Percentiles rank a stretch among this genome's conserved stretches.
Conservation (phyloP, 2,797 vertebrate genomes). For the Borostomias antarcticus region DNA sequence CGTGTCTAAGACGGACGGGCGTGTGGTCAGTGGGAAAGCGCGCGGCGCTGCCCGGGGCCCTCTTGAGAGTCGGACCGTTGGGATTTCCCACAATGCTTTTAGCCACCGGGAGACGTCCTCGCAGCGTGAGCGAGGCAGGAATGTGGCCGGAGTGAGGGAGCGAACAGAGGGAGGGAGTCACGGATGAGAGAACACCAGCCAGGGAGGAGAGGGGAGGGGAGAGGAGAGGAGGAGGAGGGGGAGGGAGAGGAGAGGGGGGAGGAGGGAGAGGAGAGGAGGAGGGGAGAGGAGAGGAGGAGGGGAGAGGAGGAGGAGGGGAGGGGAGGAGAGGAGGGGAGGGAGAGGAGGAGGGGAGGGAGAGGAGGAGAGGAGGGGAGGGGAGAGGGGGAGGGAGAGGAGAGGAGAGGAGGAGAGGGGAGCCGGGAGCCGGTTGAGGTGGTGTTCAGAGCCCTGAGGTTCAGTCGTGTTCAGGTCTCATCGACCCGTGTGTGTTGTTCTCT, state of each 20-base stretch:
- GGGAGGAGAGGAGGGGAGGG: slow-evolving; percentile 1
- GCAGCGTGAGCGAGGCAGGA: slow-evolving; percentile 72
- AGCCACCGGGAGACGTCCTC: slow-evolving; percentile 73
- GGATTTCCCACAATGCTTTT: slow-evolving; percentile 76
- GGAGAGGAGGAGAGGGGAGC: background rate
- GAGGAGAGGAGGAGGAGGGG: background rate
- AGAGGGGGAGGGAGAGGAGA: background rate
- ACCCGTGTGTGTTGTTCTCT: slow-evolving; percentile 24
- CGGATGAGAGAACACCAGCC: slow-evolving; percentile 61
- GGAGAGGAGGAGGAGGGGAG: slow-evolving; percentile 29
- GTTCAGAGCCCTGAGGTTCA: no score
- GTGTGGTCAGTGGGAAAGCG: no score
- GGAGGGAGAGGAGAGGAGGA: slow-evolving; percentile 49
- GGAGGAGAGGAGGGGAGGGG: slow-evolving; percentile 4
- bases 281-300: slow-evolving; percentile 50
- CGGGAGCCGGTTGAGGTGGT: background rate
- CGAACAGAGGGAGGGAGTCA: slow-evolving; percentile 61
- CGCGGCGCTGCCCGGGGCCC: slow-evolving; percentile 20
- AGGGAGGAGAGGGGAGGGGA: slow-evolving; percentile 30
- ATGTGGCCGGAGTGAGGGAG: slow-evolving; percentile 74
- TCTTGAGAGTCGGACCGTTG: slow-evolving; percentile 53
- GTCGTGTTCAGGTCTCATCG: no score
- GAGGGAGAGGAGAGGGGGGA: slow-evolving; percentile 49
- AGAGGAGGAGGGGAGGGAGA: no score
- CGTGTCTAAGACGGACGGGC: background rate